Evolutionary conservation across 2,113 vertebrate genomes (phyloP).

Genomic region (Peucedramus taeniatus): DNA sequence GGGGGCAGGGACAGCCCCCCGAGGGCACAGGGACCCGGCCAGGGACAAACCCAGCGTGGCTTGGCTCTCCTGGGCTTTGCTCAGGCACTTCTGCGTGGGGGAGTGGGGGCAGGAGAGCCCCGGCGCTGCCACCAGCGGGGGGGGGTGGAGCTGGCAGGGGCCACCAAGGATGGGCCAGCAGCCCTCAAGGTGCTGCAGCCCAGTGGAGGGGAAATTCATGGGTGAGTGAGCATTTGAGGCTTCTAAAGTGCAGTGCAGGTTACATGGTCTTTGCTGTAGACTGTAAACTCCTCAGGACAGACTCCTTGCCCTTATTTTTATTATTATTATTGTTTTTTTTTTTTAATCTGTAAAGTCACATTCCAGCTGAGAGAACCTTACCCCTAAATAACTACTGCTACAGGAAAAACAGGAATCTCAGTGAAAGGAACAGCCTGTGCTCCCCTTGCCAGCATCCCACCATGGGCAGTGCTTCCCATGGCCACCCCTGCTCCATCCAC

Average conservation of each 20-base stretch:
- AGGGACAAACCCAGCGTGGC: background rate
- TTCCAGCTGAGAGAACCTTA: background rate
- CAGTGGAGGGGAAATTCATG: background rate
- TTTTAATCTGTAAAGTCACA: background rate
- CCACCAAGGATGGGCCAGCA: background rate
- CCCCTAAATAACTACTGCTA: background rate
- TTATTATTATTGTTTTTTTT: background rate
- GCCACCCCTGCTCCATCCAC: background rate
- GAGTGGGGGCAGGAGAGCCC: background rate
- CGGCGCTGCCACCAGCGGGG: fast-evolving
- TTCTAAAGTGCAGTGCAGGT: conserved; percentile 71
- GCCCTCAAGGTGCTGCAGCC: background rate
- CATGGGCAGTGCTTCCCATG: background rate
- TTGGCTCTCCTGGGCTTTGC: background rate
- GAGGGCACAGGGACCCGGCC: background rate
- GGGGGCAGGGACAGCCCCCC: background rate
- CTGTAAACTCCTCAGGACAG: conserved; percentile 33
- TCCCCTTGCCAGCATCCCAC: background rate
- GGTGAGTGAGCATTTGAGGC: conserved; percentile 12
- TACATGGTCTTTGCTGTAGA: conserved; percentile 39
- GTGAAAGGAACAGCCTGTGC: background rate
- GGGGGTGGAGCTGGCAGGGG: background rate
- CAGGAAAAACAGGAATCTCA: background rate
- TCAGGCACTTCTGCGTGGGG: conserved; percentile 15
- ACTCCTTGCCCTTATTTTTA: background rate